These are phyloP conservation scores for Portevinia maculata DNA, from an alignment of 2,888 invertebrate species.

Conservation along the genomic window DNA sequence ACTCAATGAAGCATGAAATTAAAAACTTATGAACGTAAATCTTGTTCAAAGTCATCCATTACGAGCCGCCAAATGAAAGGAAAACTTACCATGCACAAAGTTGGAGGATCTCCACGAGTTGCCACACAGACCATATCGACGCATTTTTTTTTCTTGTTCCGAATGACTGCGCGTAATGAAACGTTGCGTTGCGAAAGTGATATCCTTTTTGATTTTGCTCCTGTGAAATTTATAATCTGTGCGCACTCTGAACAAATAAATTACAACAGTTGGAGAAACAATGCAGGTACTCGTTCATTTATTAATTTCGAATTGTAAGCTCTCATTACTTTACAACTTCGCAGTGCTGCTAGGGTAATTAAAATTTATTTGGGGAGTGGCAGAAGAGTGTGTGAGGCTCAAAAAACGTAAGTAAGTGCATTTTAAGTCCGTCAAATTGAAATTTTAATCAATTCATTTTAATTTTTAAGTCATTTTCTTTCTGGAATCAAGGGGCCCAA, in stretches of 20 bases:
- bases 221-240: slow-evolving; percentile 30
- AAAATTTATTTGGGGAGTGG: not conserved
- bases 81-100: slow-evolving; percentile 5
- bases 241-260: slow-evolving; percentile 36
- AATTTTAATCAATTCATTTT: too few relatives aligned
- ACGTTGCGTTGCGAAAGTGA: slow-evolving; percentile 23
- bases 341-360: slow-evolving; percentile 1
- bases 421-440: too few relatives aligned
- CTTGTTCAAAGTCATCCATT: slow-evolving; percentile 50
- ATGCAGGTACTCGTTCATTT: not conserved
- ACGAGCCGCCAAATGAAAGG: slow-evolving; percentile 10
- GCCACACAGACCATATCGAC: slow-evolving; percentile 9
- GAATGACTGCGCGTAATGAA: slow-evolving; percentile 22
- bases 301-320: slow-evolving; percentile 18
- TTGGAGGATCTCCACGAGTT: slow-evolving; percentile 1
- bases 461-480: too few relatives aligned
- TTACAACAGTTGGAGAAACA: slow-evolving; percentile 1
- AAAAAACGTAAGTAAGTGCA: not conserved
- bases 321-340: slow-evolving; percentile 4
- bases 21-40: slow-evolving; percentile 56
- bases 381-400: not conserved
- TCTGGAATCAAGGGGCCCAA: too few relatives aligned
- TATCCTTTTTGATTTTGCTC: slow-evolving; percentile 5
- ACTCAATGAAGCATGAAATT: slow-evolving; percentile 62
- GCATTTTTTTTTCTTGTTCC: slow-evolving; percentile 1